Evolutionary conservation across 1,140 invertebrate genomes (phyloP).

Genomic region (Lithobius niger): DNA sequence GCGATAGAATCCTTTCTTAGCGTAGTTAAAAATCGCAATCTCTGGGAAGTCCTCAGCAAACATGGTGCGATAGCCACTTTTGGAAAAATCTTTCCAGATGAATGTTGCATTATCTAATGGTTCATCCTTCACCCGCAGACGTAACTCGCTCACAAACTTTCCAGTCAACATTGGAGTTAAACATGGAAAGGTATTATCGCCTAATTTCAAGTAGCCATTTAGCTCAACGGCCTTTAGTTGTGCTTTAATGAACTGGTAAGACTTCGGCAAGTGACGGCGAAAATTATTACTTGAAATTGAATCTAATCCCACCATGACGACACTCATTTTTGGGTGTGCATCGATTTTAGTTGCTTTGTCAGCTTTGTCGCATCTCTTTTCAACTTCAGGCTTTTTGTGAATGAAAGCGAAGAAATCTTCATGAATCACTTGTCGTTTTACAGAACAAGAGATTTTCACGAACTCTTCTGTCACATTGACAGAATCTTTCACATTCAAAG

Average conservation of each 20-base stretch:
- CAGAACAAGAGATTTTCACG: neutral
- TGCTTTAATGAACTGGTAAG: neutral
- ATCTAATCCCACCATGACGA: no score
- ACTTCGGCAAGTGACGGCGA: neutral
- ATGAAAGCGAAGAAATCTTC: neutral
- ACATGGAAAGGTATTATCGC: neutral
- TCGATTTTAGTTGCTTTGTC: no score
- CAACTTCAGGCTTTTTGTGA: neutral
- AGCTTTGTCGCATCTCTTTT: neutral
- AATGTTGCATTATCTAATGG: neutral
- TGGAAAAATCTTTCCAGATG: constrained; percentile 4
- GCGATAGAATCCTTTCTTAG: neutral
- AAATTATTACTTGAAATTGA: no score
- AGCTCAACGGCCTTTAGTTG: constrained; percentile 3
- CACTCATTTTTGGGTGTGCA: no score
- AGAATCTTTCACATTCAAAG: neutral
- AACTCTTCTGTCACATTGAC: neutral
- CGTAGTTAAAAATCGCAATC: neutral
- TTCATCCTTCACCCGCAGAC: neutral
- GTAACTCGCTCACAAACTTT: neutral
- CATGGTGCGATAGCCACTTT: neutral
- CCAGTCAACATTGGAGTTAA: constrained; percentile 5
- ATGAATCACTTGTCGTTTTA: neutral
- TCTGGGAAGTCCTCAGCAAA: no score
- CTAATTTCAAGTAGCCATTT: neutral